Evolutionary conservation across 2,113 vertebrate species (phyloP), one percentile per base, ranked within the genome.

Genomic region (Conger conger): DNA sequence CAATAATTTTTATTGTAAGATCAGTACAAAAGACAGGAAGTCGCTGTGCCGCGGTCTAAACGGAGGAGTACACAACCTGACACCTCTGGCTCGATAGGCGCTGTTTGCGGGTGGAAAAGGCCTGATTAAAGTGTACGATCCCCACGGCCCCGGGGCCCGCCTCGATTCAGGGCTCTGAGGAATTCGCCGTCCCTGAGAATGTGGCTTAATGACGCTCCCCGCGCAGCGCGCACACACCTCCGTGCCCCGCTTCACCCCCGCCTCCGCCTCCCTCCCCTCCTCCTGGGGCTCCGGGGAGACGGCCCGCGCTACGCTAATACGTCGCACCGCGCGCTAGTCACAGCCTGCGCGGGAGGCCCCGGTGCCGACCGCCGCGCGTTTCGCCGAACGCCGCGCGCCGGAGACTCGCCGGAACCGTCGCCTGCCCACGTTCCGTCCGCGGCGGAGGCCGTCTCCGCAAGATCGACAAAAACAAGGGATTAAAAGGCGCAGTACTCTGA

Each of bases 301-400:
- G 27, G 78, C 78, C 68, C 18, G 4, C 57, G 76, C 53, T 35
- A 23, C 18, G 76, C 85, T 86, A 86, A 86, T 82, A 17, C 68
- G 53, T 20, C 57, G 57, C 30, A 30, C 73, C 17, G 45, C 4
- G 50, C 76, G 11, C 45, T 76, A 83, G 53, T 79, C 53, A 60
- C 76, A 60, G 68, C 76, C 85, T 33, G 9, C 33, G 63, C 2
- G n/a, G 57, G 37, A 23, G 5, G 5, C 68, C 45, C 45, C 45
- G 45, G 45, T 13, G 1, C 68, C 68, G n/a, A 30, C 8, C 68
- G n/a, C 68, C n/a, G 68, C n/a, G n/a, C 27, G 9, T 4, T 63
- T 63, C 57, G 2, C 23, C 57, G 45, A 50, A 13, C 57, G 57
- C 20, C 23, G 2, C 20, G 18, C 57, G 2, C 23, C 57, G 57